Conservation (phyloP, 2,797 vertebrate genomes). For the Paramormyrops hopkinsi region DNA sequence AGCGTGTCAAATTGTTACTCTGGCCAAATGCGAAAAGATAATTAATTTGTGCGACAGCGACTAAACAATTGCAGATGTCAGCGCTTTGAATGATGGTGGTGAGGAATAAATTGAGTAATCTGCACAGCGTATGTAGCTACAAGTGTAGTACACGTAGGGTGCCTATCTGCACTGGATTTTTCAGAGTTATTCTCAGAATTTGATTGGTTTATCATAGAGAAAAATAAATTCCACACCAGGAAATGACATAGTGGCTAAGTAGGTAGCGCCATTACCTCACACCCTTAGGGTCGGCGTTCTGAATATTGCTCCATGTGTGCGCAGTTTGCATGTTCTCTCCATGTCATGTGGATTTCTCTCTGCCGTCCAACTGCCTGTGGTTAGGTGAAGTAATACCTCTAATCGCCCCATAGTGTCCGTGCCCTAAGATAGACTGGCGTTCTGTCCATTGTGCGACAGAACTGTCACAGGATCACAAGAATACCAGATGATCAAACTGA, state of each 20-base stretch:
- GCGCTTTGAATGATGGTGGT: background rate
- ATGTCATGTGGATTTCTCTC: background rate
- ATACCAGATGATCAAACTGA: background rate
- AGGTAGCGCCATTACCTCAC: background rate
- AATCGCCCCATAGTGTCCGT: background rate
- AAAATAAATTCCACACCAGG: background rate
- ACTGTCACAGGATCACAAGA: background rate
- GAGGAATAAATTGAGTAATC: background rate
- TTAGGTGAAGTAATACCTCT: background rate
- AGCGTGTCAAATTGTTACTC: background rate
- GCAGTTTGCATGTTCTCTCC: background rate
- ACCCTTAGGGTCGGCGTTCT: background rate
- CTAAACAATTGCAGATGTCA: background rate
- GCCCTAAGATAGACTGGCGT: background rate
- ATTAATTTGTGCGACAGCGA: background rate
- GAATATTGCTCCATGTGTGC: background rate
- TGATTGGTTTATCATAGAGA: background rate
- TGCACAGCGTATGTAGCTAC: background rate
- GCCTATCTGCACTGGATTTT: background rate
- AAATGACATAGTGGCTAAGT: background rate
- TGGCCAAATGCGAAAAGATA: background rate
- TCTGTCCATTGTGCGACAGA: background rate
- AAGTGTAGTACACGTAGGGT: background rate
- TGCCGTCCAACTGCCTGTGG: background rate
- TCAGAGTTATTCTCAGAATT: background rate